Evolutionary conservation across 2,888 invertebrate genomes (phyloP), one percentile per base, ranked within the genome.

Genomic region (Tetragonula carbonaria): DNA sequence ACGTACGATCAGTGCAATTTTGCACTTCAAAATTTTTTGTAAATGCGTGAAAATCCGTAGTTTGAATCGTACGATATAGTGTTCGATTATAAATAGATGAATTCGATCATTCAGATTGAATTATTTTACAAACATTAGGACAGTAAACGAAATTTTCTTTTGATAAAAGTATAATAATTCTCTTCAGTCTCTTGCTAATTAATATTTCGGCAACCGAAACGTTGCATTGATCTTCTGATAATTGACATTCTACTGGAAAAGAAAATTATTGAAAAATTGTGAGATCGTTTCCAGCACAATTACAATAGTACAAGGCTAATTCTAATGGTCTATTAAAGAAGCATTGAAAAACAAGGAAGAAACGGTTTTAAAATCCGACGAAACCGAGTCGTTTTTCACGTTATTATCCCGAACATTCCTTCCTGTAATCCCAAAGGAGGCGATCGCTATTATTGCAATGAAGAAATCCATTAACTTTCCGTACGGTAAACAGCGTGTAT

Each of bases 381-480:
- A 33, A 28, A 55, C 45, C 33, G 55, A 68, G 67, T 57, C 50
- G 65, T 45, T 75, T 78, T 66, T 73, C 70, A 70, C 57, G 59
- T 75, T 82, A 81, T 81, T 86, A 83, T 86, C 65, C 65, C 65
- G 28, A 45, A 67, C 63, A 67, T 82, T 78, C 66, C 50, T 33
- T 45, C 62, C 50, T 33, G 55, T 72, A 80, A 88, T 88, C 70
- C 79, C 81, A n/a, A 21, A 33, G 79, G 71, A 62, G 33, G 23
- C 66, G 66, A 45, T 62, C 65, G 63, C 77, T 78, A 86, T 88
- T 88, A 88, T 71, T 78, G 77, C 84, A 87, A 89, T 87, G 87
- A 89, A 89, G 85, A 88, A 89, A 89, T 89, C 89, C 84, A 90
- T 90, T 90, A 86, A 72, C 71, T 63, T 74, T 45, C 74, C 72